Evolutionary conservation across 2,797 vertebrate species (phyloP), one percentile per base, ranked within the genome.

Genomic region (Otolemur crassicaudatus): DNA sequence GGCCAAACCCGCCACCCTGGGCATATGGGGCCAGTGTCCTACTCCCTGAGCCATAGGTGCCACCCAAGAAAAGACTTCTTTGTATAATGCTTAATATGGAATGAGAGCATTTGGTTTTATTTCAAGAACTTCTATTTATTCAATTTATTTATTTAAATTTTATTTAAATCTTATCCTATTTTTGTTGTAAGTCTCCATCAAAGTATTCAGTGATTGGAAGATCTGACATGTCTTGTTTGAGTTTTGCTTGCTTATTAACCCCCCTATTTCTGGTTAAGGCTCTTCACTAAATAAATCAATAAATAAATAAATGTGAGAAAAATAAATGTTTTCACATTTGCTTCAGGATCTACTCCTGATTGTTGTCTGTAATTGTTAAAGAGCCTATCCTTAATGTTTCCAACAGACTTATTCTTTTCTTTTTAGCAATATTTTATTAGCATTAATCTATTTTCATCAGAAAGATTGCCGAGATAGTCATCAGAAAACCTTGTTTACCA

Each of bases 381-480:
- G 10, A 79, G 65, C 12, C 60, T 63, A 56, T 63, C 7, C 49
- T 88, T 75, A 89, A 65, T 53, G 20, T n/a, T 22, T 67, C 29
- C 75, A 92, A 23, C 31, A 40, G 19, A 67, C 2, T 81, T 91
- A 82, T 37, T 13, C 5, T 90, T 94, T 82, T 10, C 46, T 67
- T 65, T 14, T 11, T 61, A 79, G 19, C 7, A 87, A 17, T 20
- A 79, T 87, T 90, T 87, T 34, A 63, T 69, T 70, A 61, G 3
- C 65, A 16, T 85, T 29, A 22, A 60, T 63, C 12, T 93, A 49
- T 95, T 87, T 95, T 94, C 29, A 63, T 67, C 69, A 82, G 46
- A 83, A 92, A 70, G 43, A 60, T 63, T 86, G 72, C 61, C 37
- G 34, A 94, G 61, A 63, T 67, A 70, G 43, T 86, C 29, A 89